phyloP scores from a whole-genome alignment of 2,113 vertebrate species.

The Colistium nudipinnis region DNA sequence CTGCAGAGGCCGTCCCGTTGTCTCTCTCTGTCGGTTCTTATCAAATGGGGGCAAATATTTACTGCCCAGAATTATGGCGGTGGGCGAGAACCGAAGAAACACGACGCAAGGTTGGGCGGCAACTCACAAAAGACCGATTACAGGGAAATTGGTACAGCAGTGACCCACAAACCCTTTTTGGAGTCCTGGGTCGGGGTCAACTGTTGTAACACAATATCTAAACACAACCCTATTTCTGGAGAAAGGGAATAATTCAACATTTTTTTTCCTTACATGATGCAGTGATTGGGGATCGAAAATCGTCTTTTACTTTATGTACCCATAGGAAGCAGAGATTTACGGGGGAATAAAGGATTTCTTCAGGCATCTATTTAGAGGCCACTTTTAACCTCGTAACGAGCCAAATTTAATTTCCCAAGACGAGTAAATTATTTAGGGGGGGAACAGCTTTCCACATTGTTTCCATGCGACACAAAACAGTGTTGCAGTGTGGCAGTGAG shows the following conservation, averaged over 20 bases:
- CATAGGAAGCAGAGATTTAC: too few relatives aligned
- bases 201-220: slow-evolving; percentile 1
- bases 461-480: slow-evolving; percentile 11
- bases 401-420: too few relatives aligned
- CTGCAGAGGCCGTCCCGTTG: slow-evolving; percentile 20
- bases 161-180: neutral
- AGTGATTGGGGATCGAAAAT: too few relatives aligned
- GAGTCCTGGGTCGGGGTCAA: neutral
- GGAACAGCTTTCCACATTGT: slow-evolving; percentile 6
- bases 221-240: too few relatives aligned
- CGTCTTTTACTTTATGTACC: too few relatives aligned
- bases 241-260: too few relatives aligned
- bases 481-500: slow-evolving; percentile 5
- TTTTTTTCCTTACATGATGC: too few relatives aligned
- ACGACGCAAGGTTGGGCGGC: too few relatives aligned
- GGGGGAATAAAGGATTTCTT: too few relatives aligned
- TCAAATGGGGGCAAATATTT: slow-evolving; percentile 18
- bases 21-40: slow-evolving; percentile 6
- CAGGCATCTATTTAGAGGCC: too few relatives aligned
- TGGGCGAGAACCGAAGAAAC: neutral
- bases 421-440: too few relatives aligned
- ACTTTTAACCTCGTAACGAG: too few relatives aligned
- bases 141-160: neutral
- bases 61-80: slow-evolving; percentile 2
- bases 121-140: neutral